Evolutionary conservation across 2,888 invertebrate genomes (phyloP).

Genomic region (Cryptosula pallasiana): DNA sequence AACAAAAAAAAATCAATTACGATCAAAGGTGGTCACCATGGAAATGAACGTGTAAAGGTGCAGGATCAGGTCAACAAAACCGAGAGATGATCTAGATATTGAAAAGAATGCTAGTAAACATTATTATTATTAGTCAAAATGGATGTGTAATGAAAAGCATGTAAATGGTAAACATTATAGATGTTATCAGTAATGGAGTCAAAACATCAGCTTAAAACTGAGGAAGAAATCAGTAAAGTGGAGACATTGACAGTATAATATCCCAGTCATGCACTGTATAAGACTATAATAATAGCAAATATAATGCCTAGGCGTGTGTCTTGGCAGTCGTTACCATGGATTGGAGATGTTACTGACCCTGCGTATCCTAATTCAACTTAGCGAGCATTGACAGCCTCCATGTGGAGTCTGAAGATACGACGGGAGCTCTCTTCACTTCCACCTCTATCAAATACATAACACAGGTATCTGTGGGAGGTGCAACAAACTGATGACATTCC

Average conservation of each 20-base stretch:
- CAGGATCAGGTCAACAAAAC: background rate
- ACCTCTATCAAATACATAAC: background rate
- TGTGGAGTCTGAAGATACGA: constrained; percentile 7
- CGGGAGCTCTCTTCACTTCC: constrained; percentile 17
- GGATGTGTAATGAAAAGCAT: too few species aligned
- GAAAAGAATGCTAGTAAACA: too few species aligned
- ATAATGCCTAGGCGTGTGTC: background rate
- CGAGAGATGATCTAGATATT: too few species aligned
- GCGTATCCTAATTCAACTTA: background rate
- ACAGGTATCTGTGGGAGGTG: too few species aligned
- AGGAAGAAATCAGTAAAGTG: background rate
- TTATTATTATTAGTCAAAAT: too few species aligned
- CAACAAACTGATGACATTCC: too few species aligned
- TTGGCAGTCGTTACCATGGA: background rate
- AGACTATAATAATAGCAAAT: background rate
- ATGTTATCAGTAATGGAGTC: background rate
- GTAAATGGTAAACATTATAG: too few species aligned
- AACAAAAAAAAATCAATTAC: too few species aligned
- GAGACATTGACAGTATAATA: background rate
- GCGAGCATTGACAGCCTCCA: constrained; percentile 3
- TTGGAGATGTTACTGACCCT: background rate
- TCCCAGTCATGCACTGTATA: background rate
- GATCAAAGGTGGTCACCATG: too few species aligned
- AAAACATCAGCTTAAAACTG: background rate
- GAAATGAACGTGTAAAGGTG: too few species aligned